Evolutionary conservation across 64 coral and sea anemone genomes (phyloP).

Genomic region (Montipora capricornis): DNA sequence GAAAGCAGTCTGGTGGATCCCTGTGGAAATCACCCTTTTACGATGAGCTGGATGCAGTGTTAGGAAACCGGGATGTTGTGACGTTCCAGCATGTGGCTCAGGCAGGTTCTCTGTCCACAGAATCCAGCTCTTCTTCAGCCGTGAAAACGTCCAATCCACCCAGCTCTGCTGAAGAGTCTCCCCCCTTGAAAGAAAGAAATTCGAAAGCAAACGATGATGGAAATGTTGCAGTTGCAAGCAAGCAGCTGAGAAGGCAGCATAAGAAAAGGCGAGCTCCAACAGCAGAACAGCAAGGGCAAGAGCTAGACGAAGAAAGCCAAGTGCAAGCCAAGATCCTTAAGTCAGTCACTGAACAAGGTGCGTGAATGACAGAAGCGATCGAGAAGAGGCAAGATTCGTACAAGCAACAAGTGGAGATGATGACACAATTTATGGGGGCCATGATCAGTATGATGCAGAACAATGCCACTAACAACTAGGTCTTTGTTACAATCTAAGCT

Average conservation of each 20-base stretch:
- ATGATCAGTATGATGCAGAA: slow-evolving; percentile 40
- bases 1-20: slow-evolving; percentile 56
- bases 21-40: slow-evolving; percentile 22
- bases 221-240: not conserved
- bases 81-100: not conserved
- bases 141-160: too few relatives aligned
- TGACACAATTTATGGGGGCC: slow-evolving; percentile 58
- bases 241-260: not conserved
- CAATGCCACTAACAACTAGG: too few relatives aligned
- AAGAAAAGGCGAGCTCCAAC: not conserved
- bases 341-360: slow-evolving; percentile 22
- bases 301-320: slow-evolving; percentile 10
- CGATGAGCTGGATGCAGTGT: not conserved
- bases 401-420: slow-evolving; percentile 25
- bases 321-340: not conserved
- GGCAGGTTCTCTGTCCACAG: not conserved
- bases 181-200: too few relatives aligned
- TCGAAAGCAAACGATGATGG: too few relatives aligned
- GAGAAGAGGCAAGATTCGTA: slow-evolving; percentile 26
- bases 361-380: not conserved
- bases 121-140: not conserved
- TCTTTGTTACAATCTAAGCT: too few relatives aligned
- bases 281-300: not conserved
- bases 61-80: slow-evolving; percentile 9
- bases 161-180: too few relatives aligned